Conservation (phyloP, 2,888 invertebrate species). For the Amphipyra tragopoginis region DNA sequence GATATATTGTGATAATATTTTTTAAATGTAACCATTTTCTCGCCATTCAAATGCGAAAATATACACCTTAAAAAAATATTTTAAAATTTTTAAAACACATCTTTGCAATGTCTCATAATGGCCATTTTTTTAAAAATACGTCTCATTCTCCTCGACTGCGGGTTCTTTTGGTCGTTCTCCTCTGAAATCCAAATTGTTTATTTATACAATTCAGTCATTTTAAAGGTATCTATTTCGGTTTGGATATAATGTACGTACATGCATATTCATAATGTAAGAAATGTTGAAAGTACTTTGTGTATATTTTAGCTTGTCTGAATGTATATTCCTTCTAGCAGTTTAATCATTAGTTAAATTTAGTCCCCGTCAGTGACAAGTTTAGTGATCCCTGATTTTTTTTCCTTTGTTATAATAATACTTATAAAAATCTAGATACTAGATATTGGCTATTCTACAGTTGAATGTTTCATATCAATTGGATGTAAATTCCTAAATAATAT, state of each 20-base stretch:
- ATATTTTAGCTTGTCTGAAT: constrained; percentile 35
- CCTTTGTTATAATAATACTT: constrained; percentile 8
- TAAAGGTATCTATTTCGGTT: no score
- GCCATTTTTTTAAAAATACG: no score
- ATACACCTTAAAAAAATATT: no score
- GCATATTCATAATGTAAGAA: constrained; percentile 4
- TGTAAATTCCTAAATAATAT: constrained; percentile 18
- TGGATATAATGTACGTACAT: background rate
- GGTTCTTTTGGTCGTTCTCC: no score
- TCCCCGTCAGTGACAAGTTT: constrained; percentile 24
- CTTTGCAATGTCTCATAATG: no score
- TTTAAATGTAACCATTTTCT: no score
- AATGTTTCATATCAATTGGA: constrained; percentile 49
- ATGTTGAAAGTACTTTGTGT: constrained; percentile 17
- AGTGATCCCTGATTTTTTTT: constrained; percentile 20
- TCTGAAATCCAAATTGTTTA: background rate
- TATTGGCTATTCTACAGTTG: constrained; percentile 20
- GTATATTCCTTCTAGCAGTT: constrained; percentile 15
- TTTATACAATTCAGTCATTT: background rate
- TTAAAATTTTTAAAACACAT: no score
- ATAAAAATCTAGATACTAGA: constrained; percentile 1
- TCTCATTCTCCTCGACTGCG: no score
- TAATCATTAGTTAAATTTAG: constrained; percentile 22
- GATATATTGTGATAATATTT: no score
- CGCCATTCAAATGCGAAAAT: no score